Conservation (phyloP, 1,140 invertebrate genomes). For the Brachystomella parvula region DNA sequence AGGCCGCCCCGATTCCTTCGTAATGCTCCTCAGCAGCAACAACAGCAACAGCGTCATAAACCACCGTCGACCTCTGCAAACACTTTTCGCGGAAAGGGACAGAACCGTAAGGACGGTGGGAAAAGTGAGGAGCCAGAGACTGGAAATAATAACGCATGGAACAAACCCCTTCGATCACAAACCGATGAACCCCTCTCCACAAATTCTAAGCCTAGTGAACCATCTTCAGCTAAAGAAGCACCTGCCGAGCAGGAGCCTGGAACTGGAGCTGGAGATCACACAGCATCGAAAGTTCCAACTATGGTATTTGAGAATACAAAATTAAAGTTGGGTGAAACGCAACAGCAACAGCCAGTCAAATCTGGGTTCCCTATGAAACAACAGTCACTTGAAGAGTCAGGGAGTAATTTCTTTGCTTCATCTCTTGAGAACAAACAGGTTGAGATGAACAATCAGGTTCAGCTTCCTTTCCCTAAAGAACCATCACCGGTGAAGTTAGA, state of each 20-base stretch:
- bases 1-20: background rate
- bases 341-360: slow-evolving; percentile 6
- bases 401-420: background rate
- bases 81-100: slow-evolving; percentile 28
- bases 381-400: slow-evolving; percentile 23
- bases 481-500: slow-evolving; percentile 22
- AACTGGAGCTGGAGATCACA: slow-evolving; percentile 3
- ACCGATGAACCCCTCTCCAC: slow-evolving; percentile 12
- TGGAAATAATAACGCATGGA: slow-evolving; percentile 2
- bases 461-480: slow-evolving; percentile 9
- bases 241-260: background rate
- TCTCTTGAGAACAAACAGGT: background rate
- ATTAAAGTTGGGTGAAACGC: slow-evolving; percentile 18
- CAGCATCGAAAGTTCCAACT: slow-evolving; percentile 20
- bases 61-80: slow-evolving; percentile 31
- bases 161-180: background rate
- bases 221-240: slow-evolving; percentile 11
- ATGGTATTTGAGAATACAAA: slow-evolving; percentile 36
- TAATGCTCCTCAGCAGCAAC: background rate
- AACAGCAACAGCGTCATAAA: slow-evolving; percentile 14
- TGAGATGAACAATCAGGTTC: background rate
- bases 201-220: slow-evolving; percentile 10
- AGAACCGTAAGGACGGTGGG: slow-evolving; percentile 15
- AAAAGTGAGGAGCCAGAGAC: slow-evolving; percentile 5
- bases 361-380: slow-evolving; percentile 11